These are phyloP conservation scores for Atherinomorus stipes DNA, from an alignment of 2,113 vertebrate species.

Conservation along the genomic window DNA sequence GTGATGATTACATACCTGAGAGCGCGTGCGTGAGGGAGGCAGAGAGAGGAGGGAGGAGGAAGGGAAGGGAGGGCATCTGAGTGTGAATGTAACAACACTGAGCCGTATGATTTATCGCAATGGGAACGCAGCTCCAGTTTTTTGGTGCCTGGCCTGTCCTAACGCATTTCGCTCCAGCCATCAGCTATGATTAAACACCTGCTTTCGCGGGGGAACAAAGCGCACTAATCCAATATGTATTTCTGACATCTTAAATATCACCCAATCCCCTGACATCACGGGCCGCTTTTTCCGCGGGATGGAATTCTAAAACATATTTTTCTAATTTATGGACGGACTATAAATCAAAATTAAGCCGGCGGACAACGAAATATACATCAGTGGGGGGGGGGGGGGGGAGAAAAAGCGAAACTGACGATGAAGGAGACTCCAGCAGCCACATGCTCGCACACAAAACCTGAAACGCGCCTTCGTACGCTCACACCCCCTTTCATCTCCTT, in stretches of 20 bases:
- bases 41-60: neutral
- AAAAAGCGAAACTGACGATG: constrained; percentile 86
- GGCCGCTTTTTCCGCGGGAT: constrained; percentile 94
- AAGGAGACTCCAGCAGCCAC: constrained; percentile 84
- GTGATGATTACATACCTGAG: constrained; percentile 7
- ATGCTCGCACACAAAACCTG: constrained; percentile 82
- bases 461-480: constrained; percentile 74
- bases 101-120: constrained; percentile 81
- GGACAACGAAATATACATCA: constrained; percentile 99
- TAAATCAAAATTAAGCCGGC: constrained; percentile 99
- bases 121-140: constrained; percentile 76
- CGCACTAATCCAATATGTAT: constrained; percentile 99
- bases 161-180: constrained; percentile 98
- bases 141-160: constrained; percentile 95
- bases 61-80: neutral
- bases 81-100: constrained; percentile 52
- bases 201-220: constrained; percentile 99
- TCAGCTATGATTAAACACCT: constrained; percentile 99
- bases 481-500: neutral
- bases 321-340: constrained; percentile 99
- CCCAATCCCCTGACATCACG: constrained; percentile 98
- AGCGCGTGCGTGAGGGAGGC: neutral
- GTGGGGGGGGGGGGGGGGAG: constrained; percentile 69
- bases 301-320: constrained; percentile 99
- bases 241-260: constrained; percentile 99